phyloP scores from a whole-genome alignment of 2,113 vertebrate genomes.

The Lepisosteus oculatus region DNA sequence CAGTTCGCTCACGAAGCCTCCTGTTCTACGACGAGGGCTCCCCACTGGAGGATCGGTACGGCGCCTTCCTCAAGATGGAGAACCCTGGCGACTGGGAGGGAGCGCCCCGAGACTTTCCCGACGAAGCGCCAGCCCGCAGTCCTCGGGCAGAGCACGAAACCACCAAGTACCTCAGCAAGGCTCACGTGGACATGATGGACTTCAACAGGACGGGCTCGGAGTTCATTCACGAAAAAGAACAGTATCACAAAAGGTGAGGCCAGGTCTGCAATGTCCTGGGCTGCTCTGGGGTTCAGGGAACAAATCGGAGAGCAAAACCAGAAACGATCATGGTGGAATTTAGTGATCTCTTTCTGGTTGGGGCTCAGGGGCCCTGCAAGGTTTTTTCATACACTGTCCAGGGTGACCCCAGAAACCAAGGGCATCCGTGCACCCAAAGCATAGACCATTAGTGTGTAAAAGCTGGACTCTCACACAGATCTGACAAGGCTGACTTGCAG shows the following conservation, averaged over 20 bases:
- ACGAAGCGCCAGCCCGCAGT: slow-evolving; percentile 41
- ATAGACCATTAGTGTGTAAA: no score
- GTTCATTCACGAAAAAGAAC: slow-evolving; percentile 52
- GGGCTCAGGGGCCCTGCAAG: no score
- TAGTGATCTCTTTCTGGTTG: no score
- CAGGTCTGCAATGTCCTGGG: not conserved
- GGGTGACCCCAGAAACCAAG: no score
- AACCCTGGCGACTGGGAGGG: slow-evolving; percentile 72
- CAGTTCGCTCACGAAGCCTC: slow-evolving; percentile 93
- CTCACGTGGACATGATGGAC: slow-evolving; percentile 48
- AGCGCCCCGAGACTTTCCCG: slow-evolving; percentile 50
- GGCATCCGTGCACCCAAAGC: no score
- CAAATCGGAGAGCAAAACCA: no score
- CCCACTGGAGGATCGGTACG: slow-evolving; percentile 75
- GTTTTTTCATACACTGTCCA: no score
- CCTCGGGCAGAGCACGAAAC: slow-evolving; percentile 66
- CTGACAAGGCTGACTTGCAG: no score
- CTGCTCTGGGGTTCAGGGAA: no score
- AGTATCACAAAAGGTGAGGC: slow-evolving; percentile 50
- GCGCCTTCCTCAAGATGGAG: slow-evolving; percentile 70
- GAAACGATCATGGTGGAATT: no score
- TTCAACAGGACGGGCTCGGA: slow-evolving; percentile 50
- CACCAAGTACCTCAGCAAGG: slow-evolving; percentile 71
- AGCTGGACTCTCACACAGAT: no score
- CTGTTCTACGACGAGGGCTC: slow-evolving; percentile 89